Conservation (phyloP, 2,797 vertebrate species). For the Psittacula echo region DNA sequence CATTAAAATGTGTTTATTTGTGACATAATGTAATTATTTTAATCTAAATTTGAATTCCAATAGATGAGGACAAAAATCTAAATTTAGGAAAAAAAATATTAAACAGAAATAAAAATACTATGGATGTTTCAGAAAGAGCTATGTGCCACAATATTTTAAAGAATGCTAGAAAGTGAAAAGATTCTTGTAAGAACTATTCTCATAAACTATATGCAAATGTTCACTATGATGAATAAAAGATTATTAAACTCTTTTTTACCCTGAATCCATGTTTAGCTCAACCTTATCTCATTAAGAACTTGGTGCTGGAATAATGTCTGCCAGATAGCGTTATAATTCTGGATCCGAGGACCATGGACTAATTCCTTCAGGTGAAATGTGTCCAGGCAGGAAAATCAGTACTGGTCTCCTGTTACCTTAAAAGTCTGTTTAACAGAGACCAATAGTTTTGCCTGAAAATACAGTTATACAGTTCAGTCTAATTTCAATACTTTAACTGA, state of each 20-base stretch:
- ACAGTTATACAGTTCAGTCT: neutral
- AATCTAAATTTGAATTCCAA: neutral
- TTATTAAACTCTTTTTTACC: slow-evolving; percentile 50
- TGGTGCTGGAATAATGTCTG: slow-evolving; percentile 35
- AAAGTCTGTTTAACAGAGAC: slow-evolving; percentile 10
- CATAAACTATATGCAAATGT: slow-evolving; percentile 26
- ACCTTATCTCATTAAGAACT: slow-evolving; percentile 47
- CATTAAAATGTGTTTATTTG: neutral
- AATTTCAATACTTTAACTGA: neutral
- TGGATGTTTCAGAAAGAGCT: neutral
- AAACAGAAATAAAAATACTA: neutral
- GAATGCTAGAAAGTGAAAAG: neutral
- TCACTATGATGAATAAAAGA: slow-evolving; percentile 23
- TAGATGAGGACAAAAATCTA: neutral
- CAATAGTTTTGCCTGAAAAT: neutral
- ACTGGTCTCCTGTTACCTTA: neutral
- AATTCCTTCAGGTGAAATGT: slow-evolving; percentile 44
- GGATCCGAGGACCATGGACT: neutral
- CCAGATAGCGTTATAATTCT: slow-evolving; percentile 55
- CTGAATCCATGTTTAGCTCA: slow-evolving; percentile 7
- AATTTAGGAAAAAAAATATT: neutral
- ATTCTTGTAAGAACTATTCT: slow-evolving; percentile 29
- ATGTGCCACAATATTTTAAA: neutral
- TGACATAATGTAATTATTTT: neutral
- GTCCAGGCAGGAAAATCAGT: slow-evolving; percentile 9